phyloP scores from a whole-genome alignment of 1,140 invertebrate genomes.

The Polypedilum pembai region DNA sequence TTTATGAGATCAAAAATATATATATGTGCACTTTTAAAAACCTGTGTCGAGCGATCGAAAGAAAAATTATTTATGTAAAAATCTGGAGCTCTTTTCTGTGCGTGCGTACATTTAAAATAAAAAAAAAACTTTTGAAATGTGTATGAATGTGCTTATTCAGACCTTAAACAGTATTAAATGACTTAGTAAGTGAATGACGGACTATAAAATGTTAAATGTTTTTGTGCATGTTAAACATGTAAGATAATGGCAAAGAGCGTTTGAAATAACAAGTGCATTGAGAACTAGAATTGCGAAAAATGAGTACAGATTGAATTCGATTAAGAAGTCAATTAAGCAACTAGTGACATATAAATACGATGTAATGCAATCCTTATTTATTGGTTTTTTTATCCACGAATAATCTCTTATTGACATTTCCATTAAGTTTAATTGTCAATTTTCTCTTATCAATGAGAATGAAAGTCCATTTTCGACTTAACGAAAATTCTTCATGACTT shows the following conservation, averaged over 20 bases:
- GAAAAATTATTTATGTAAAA: neutral
- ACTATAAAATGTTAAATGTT: no score
- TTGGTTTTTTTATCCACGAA: neutral
- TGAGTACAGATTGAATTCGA: no score
- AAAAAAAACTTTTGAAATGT: neutral
- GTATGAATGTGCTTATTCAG: no score
- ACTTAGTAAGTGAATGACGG: no score
- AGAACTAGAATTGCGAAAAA: no score
- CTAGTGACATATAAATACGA: no score
- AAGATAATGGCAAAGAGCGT: no score
- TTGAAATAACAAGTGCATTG: no score
- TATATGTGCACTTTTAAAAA: neutral
- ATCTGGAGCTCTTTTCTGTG: neutral
- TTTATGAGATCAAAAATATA: conserved; percentile 23
- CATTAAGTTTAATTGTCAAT: conserved; percentile 2
- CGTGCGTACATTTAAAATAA: neutral
- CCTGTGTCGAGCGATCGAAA: neutral
- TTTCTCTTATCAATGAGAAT: neutral
- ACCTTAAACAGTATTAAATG: no score
- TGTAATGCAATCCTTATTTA: neutral
- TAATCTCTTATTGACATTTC: conserved; percentile 5
- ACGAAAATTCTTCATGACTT: neutral
- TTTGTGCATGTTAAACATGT: no score
- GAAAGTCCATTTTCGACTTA: neutral
- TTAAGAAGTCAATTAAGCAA: no score